These are phyloP conservation scores for Saccopteryx leptura DNA, from an alignment of 2,113 vertebrate genomes.

Conservation along the genomic window DNA sequence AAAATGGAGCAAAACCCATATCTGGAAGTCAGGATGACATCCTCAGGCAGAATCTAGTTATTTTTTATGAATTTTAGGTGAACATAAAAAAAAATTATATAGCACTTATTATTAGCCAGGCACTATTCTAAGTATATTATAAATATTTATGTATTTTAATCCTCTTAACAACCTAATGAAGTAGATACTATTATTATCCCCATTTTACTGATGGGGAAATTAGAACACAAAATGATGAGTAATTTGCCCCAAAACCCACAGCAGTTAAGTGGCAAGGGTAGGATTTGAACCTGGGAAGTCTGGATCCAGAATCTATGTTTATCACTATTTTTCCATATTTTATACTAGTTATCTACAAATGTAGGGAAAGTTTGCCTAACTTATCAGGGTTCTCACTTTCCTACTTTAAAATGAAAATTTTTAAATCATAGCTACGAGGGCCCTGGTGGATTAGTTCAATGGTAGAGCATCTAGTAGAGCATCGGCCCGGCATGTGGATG, in stretches of 20 bases:
- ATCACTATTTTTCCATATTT: neutral
- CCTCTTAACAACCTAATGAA: neutral
- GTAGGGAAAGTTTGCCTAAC: neutral
- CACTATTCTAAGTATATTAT: neutral
- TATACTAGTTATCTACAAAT: neutral
- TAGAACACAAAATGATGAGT: neutral
- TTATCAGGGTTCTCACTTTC: neutral
- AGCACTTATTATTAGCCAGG: neutral
- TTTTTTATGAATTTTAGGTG: neutral
- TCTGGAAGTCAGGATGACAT: neutral
- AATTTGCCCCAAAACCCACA: neutral
- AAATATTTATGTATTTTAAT: constrained; percentile 15
- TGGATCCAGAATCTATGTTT: neutral
- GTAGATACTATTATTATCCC: neutral
- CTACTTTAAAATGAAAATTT: neutral
- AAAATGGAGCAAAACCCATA: neutral
- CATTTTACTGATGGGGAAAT: constrained; percentile 21
- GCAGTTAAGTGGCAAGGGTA: neutral
- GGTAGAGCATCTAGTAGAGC: too few relatives aligned
- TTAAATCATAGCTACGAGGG: neutral
- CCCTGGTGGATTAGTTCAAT: too few relatives aligned
- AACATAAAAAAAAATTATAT: neutral
- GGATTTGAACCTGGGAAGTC: neutral
- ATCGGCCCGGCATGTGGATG: too few relatives aligned
- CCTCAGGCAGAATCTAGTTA: neutral